Evolutionary conservation across 2,113 vertebrate genomes (phyloP), one percentile per base, ranked within the genome.

Genomic region (Hippocampus abdominalis): DNA sequence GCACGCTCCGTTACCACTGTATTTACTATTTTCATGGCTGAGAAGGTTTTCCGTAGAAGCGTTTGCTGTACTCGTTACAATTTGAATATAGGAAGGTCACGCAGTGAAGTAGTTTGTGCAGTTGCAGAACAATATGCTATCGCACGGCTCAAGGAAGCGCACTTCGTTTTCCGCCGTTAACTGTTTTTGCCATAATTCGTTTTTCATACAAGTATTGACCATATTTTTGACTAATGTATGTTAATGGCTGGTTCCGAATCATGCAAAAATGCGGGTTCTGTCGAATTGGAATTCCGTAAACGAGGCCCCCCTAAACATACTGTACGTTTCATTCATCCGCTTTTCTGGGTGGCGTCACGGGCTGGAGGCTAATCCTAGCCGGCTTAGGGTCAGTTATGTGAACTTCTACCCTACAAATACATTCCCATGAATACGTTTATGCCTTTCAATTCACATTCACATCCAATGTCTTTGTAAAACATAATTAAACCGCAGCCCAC

Each of bases 401-500:
- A 60, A 60, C 57, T 6, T 32, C 27, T 16, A 60, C 57, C 32
- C 16, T 18, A 60, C 57, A 25, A 32, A 60, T 29, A 59, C 23
- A n/a, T 54, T 54, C 51, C 51, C 20, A 27, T 49, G 10, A 67
- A 53, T 68, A 21, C 64, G 25, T 73, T 36, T 4, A 49, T 65
- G n/a, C 20, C 56, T 66, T 67, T 18, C 56, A 48, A 62, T 53
- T 68, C 65, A 68, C 62, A 66, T 42, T 67, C 29, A 16, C 36
- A 40, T 23, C 56, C 64, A 39, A 23, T 74, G 68, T 77, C 4
- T 27, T 12, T 57, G 54, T 23, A 12, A 27, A 56, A 27, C 11
- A 15, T 36, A 36, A 61, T 61, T 20, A 66, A 76, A 73, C 48
- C 32, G 32, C 64, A 57, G 39, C 9, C 11, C 72, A 63, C 69